phyloP scores from a whole-genome alignment of 2,797 vertebrate genomes.

The Sebastes itinus region DNA sequence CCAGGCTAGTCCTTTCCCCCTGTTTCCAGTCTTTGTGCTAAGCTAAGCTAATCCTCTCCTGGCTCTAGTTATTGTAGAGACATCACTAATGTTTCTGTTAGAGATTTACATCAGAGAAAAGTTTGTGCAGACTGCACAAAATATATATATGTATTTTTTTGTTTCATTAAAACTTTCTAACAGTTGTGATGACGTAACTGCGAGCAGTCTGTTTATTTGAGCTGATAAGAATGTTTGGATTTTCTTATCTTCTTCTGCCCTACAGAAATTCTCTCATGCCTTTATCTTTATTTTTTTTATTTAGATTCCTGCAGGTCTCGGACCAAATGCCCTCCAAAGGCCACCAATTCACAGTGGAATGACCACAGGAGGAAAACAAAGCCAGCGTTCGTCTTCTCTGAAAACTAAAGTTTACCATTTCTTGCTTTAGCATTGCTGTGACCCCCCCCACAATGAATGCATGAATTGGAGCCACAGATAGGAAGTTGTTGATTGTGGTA shows the following conservation, averaged over 20 bases:
- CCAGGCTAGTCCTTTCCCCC: background rate
- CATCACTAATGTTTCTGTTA: background rate
- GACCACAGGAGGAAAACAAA: background rate
- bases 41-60: background rate
- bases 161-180: background rate
- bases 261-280: background rate
- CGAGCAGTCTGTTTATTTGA: background rate
- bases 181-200: background rate
- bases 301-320: background rate
- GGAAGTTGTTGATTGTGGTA: background rate
- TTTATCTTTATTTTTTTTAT: background rate
- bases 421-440: background rate
- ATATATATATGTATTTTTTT: too few species aligned
- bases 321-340: background rate
- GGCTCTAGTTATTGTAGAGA: background rate
- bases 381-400: background rate
- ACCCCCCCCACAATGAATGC: background rate
- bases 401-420: background rate
- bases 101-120: background rate
- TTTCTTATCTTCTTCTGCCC: background rate
- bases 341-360: background rate
- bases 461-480: background rate
- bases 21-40: background rate
- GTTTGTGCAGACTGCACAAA: background rate
- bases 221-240: slow-evolving; percentile 10